Evolutionary conservation across 2,888 invertebrate genomes (phyloP), one percentile per base, ranked within the genome.

Genomic region (Mythimna vitellina): DNA sequence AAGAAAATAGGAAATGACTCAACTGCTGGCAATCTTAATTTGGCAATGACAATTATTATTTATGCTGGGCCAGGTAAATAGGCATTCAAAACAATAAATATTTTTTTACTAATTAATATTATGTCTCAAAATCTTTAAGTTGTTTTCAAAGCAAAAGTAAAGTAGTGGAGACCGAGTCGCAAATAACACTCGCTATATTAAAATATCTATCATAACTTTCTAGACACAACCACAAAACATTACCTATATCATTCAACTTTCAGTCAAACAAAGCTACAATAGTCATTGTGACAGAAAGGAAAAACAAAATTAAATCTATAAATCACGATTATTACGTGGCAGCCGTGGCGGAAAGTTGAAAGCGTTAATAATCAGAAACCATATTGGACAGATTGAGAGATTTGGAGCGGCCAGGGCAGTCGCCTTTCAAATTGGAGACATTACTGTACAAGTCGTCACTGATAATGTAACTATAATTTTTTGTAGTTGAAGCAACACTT

Each of bases 351-450:
- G 60, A 71, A 63, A 74, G 72, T 76, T 60, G 86, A 86, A 86
- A 86, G 86, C 86, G 86, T 86, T 79, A 66, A 82, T 80, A 83
- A 85, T 86, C 72, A 46, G 51, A 54, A 81, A 78, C 78, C 74
- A 74, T 81, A 80, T 73, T 78, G 78, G 53, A 76, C 61, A 57
- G 73, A 80, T 54, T 61, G 35, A 73, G 66, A 70, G 73, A 76
- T 70, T 76, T 29, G 67, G 70, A 81, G 78, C 78, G 61, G 12
- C 10, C 64, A 20, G 32, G 35, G 14, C 51, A 53, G 61, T 70
- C 49, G 65, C 53, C 54, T 63, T 32, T 10, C 42, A 29, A 7
- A 22, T 29, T 57, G 60, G 17, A 46, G 70, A 69, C 66, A 65
- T 53, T 61, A 61, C 56, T 38, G 70, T 65, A 60, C 20, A 10